phyloP scores from a whole-genome alignment of 2,888 invertebrate genomes.

The Lagria hirta region DNA sequence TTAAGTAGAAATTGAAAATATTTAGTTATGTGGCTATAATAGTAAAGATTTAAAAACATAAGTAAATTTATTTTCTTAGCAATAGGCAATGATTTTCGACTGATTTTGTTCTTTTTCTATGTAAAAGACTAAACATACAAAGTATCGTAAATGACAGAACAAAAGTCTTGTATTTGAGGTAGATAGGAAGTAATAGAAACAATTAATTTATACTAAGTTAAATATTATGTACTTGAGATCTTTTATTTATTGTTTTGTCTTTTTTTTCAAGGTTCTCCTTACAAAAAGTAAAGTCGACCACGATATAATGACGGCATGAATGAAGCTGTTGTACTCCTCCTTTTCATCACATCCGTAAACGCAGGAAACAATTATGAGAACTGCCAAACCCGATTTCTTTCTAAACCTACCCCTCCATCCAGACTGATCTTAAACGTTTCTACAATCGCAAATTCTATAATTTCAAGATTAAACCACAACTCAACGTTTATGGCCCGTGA shows the following conservation, averaged over 20 bases:
- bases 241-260: constrained; percentile 2
- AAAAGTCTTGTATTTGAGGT: too few species aligned
- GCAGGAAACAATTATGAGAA: constrained; percentile 52
- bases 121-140: neutral
- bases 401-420: constrained; percentile 47
- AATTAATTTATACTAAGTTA: too few species aligned
- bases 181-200: too few species aligned
- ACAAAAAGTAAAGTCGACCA: constrained; percentile 30
- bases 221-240: neutral
- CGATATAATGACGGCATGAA: constrained; percentile 52
- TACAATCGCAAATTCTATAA: constrained; percentile 34
- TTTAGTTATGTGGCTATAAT: too few species aligned
- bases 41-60: too few species aligned
- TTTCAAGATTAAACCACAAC: constrained; percentile 30
- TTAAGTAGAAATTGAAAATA: too few species aligned
- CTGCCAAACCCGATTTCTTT: constrained; percentile 45
- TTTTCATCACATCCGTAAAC: constrained; percentile 56
- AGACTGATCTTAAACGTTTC: constrained; percentile 44
- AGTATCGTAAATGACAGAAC: neutral
- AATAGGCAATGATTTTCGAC: neutral
- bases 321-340: constrained; percentile 49
- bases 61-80: too few species aligned
- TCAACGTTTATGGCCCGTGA: constrained; percentile 51
- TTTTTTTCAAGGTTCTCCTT: constrained; percentile 40
- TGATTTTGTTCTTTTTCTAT: neutral